Evolutionary conservation across 1,140 invertebrate genomes (phyloP), one percentile per base, ranked within the genome.

Genomic region (Parapsyche elsis): DNA sequence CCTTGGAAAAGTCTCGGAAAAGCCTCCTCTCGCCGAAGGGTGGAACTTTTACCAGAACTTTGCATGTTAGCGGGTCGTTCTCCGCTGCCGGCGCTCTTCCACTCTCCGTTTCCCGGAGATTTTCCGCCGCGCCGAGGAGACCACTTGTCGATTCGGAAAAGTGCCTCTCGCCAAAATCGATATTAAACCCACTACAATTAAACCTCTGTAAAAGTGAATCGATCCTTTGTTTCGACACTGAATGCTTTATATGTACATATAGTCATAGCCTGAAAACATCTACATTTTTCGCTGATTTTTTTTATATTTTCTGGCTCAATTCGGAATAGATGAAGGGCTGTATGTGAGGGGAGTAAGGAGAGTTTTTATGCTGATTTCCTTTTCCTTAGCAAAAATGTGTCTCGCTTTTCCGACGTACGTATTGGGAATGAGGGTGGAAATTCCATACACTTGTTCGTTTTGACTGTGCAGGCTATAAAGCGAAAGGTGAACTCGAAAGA

Each of bases 1-100:
- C 24, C 73, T 46, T 46, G 73, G 14, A 75, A 75, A 75, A 75
- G 73, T 75, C 73, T 26, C 73, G 73, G 45, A 26, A 75, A 75
- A 75, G 73, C 73, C 73, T 75, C 21, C 45, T 12, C 71, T 49
- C 14, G 24, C 10, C 21, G 19, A 23, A 19, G 24, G 64, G 16
- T 14, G 49, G n/a, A 75, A 75, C 46, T 75, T 75, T 75, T 57
- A 24, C 49, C 49, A 75, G 9, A 74, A 75, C 16, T 75, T 75
- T 75, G 46, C 73, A 75, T 75, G 73, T 75, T 57, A 75, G 73
- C 73, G 46, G 44, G 45, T 57, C 73, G 73, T 75, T 57, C 71
- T 12, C 24, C 71, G 19, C 71, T 19, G n/a, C 5, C 38, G 5
- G 10, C 24, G 16, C 7, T 45, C 44, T 45, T 30, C 30, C 67